Base-by-base conservation (phyloP, 2,888 invertebrate genomes). In the Drosophila cognata region DNA sequence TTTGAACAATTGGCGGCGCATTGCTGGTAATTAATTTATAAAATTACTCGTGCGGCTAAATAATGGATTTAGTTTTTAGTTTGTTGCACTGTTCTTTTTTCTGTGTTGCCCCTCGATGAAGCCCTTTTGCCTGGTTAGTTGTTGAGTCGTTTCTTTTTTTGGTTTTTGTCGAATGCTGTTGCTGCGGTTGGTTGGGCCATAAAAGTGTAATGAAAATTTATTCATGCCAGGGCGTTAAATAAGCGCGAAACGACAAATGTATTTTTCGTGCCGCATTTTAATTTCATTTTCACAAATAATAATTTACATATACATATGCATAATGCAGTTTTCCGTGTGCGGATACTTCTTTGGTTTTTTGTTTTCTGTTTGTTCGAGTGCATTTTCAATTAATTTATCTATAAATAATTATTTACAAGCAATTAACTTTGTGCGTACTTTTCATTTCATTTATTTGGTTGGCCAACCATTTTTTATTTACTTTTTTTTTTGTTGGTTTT, bases 391-490 rank as follows among this genome's bases (percentile, higher is more conserved):
- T 80, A 71, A 79, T 79, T 79, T 77, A 80, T 82, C 83, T 81
- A 81, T 79, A 76, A 77, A 83, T 84, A 82, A 87, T 87, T 87
- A 88, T 89, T 89, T 88, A 83, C 88, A 89, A 80, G 88, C 88
- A 84, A 88, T 84, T 87, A 83, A 79, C 82, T 82, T 72, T 79
- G 66, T 61, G 72, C 73, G 48, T 62, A 55, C 48, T 77, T 75
- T 72, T 68, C 68, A 69, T 82, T 71, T 43, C 59, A 58, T 83
- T 46, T 77, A 77, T 77, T 84, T 74, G 67, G 76, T 84, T 72
- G 68, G 68, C 52, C 51, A 33, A 48, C 50, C 46, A n/a, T 52
- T 31, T 52, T n/a, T 52, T 43, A 11, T 43, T 21, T 21, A 21
- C 21, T 11, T 21, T 29, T 7, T 13, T 21, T 52, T n/a, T 21